Conservation (phyloP, 2,888 invertebrate genomes). For the Nyleta sp. region DNA sequence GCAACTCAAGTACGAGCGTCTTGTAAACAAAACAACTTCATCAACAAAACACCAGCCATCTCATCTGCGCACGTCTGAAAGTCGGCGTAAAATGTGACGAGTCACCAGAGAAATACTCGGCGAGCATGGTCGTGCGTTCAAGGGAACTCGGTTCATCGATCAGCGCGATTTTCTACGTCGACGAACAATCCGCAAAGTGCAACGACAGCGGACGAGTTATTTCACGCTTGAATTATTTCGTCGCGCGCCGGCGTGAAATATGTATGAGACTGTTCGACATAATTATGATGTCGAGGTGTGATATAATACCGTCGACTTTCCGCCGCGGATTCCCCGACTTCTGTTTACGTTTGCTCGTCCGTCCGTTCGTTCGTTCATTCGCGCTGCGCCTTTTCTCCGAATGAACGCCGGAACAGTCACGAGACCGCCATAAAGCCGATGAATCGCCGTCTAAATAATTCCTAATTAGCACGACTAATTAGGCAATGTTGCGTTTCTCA, state of each 20-base stretch:
- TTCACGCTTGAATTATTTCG: slow-evolving; percentile 46
- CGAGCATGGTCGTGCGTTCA: slow-evolving; percentile 17
- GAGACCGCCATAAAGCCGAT: slow-evolving; percentile 1
- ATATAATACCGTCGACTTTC: slow-evolving; percentile 6
- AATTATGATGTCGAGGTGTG: slow-evolving; percentile 20
- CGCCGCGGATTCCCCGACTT: neutral
- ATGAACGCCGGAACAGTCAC: slow-evolving; percentile 3
- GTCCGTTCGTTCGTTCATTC: too few relatives aligned
- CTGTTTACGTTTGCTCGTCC: neutral
- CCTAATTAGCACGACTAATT: slow-evolving; percentile 51
- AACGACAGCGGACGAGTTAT: slow-evolving; percentile 48
- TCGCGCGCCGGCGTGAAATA: slow-evolving; percentile 29
- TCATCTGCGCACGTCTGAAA: slow-evolving; percentile 22
- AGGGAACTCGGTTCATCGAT: slow-evolving; percentile 34
- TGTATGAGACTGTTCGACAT: slow-evolving; percentile 27
- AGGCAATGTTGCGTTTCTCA: slow-evolving; percentile 45
- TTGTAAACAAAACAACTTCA: slow-evolving; percentile 12
- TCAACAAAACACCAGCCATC: slow-evolving; percentile 6
- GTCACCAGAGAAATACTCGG: slow-evolving; percentile 30
- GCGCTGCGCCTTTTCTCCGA: neutral
- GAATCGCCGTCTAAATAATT: slow-evolving; percentile 30
- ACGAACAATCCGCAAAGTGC: slow-evolving; percentile 38
- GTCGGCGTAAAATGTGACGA: slow-evolving; percentile 39
- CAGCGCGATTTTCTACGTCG: slow-evolving; percentile 43
- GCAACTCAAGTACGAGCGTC: neutral